Base-by-base conservation (phyloP, 2,113 vertebrate genomes). In the Corvus cornix region DNA sequence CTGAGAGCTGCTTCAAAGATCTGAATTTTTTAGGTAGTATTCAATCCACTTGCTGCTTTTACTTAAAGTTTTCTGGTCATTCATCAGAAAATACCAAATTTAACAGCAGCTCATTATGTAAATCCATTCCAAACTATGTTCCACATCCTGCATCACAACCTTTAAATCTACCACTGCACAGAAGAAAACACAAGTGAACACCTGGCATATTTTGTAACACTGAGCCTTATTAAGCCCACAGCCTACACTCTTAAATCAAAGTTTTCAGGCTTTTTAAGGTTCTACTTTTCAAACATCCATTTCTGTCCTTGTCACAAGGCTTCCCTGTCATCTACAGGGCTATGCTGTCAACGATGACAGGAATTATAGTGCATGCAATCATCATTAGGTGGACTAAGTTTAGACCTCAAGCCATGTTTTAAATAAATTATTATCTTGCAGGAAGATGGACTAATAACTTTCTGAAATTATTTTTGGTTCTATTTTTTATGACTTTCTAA, bases 61-160 rank as follows among this genome's bases (percentile, higher is more conserved):
- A 78, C 41, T 84, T 87, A 75, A 84, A 89, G 48, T 17, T 75
- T 26, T 87, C 78, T 1, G 3, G 86, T 78, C 48, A 87, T 74
- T 81, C 24, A 81, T 84, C 68, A 92, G 48, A 87, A 92, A 81
- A 74, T n/a, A 70, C 11, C 27, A 68, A 78, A 84, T 92, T 81
- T 92, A 94, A 95, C 56, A 87, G 80, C 69, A 78, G 35, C 24
- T 91, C 89, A 9, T 89, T 82, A 95, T 7, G 22, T 58, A 94
- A 96, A 95, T 82, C 74, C 31, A 75, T 26, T 16, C 16, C 73
- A 84, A 56, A 27, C 43, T 70, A 10, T 24, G 28, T 80, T 91
- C 64, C 69, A 52, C 30, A 64, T 43, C 11, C 48, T 67, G 21
- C 17, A 73, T 35, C 70, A 76, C 58, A 79, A 39, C 13, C 58